Base-by-base conservation (phyloP, 64 coral and sea anemone genomes). In the Pocillopora damicornis region DNA sequence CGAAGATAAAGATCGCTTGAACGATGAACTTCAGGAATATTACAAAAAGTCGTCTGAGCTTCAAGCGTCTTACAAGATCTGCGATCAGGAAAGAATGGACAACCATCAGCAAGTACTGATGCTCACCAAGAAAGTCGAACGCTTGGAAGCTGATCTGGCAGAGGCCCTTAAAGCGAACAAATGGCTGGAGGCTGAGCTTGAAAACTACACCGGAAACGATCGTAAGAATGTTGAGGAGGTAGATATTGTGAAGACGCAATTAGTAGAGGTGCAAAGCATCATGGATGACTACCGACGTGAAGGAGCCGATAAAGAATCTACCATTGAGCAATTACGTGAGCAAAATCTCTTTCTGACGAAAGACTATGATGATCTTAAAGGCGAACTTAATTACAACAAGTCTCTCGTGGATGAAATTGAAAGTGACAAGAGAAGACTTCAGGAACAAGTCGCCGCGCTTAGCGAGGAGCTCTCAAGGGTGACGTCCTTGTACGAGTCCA, bases 261-360 rank as follows among this genome's bases (percentile, higher is more conserved):
- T 96, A 17, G 91, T 88, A 20, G 94, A 96, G 76, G 92, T 58
- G 57, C 91, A 93, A 37, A 90, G 89, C 77, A 96, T 93, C 9
- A 89, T 93, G 77, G 94, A 93, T 25, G 88, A 93, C 58, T 90
- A 93, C 35, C 75, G 90, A 36, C 87, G 89, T 11, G 93, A 95
- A 62, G 86, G 82, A 23, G 82, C 89, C 5, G 89, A 95, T 25
- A 96, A 93, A 64, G 94, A 96, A 73, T 84, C 87, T 9, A 82
- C 87, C 17, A 96, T 96, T 42, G 82, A 96, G 76, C 87, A 93
- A 35, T 73, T 96, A 11, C 81, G 77, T 45, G 91, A 93, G 6
- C 62, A 96, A 62, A 42, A 83, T 63, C 86, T 93, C 79, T 78
- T 96, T 20, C 85, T 96, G 64, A 60, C 61, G 11, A 90, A 89